Evolutionary conservation across 2,113 vertebrate genomes (phyloP).

Genomic region (Petrocephalus zakoni): DNA sequence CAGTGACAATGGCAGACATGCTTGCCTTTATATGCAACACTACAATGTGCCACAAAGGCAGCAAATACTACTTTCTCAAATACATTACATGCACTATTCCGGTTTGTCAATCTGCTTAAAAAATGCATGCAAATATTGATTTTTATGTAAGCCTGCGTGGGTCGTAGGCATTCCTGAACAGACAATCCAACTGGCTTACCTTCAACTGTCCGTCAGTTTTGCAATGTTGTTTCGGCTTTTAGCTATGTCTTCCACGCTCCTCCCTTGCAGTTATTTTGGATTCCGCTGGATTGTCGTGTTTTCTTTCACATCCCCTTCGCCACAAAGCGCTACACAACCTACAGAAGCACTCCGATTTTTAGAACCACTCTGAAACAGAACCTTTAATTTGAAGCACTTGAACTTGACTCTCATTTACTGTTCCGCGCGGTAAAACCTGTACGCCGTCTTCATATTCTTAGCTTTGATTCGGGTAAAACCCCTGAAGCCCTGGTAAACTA

Average conservation of each 20-base stretch:
- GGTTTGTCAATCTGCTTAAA: background rate
- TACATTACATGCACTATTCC: background rate
- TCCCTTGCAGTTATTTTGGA: constrained; percentile 25
- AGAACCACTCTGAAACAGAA: background rate
- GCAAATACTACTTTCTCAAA: background rate
- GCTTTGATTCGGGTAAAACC: background rate
- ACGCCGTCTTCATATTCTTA: background rate
- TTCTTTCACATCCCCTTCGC: background rate
- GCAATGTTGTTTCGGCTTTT: constrained; percentile 34
- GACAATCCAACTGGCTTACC: constrained; percentile 41
- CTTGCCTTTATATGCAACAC: background rate
- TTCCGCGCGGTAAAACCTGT: background rate
- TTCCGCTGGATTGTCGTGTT: constrained; percentile 28
- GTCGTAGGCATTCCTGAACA: background rate
- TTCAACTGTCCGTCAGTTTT: constrained; percentile 41
- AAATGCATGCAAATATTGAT: background rate
- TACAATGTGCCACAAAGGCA: background rate
- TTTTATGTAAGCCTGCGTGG: background rate
- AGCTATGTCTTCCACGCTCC: constrained; percentile 32
- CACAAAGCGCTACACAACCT: background rate
- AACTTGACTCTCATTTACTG: background rate
- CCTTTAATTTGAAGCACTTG: background rate
- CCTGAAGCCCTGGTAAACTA: background rate
- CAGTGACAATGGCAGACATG: background rate
- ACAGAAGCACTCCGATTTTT: background rate